Evolutionary conservation across 1,140 invertebrate species (phyloP).

Genomic region (Prorops nasuta): DNA sequence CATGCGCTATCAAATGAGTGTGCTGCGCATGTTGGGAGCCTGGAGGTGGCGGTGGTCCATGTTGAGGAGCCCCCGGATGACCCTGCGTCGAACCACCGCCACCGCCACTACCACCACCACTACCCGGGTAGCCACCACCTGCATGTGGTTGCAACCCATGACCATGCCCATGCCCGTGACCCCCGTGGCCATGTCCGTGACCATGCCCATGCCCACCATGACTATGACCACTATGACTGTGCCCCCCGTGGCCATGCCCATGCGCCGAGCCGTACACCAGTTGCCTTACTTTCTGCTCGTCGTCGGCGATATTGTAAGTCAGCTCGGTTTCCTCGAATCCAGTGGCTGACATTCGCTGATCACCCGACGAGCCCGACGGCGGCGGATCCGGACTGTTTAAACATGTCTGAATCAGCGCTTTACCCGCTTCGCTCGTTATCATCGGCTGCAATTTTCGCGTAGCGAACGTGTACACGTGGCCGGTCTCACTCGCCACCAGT

Average conservation of each 20-base stretch:
- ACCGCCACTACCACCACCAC: constrained; percentile 23
- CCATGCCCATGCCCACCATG: no score
- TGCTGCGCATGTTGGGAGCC: constrained; percentile 62
- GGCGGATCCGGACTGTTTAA: constrained; percentile 96
- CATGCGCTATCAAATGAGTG: constrained; percentile 60
- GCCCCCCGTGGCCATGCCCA: no score
- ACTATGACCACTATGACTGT: constrained; percentile 59
- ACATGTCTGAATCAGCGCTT: constrained; percentile 97
- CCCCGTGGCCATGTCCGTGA: constrained; percentile 60
- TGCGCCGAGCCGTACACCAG: constrained; percentile 79
- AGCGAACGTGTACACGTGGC: constrained; percentile 99
- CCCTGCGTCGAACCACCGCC: constrained; percentile 33
- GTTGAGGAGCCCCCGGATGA: constrained; percentile 34
- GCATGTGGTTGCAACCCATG: constrained; percentile 43
- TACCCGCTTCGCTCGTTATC: constrained; percentile 98
- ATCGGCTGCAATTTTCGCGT: constrained; percentile 98
- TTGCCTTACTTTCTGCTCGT: constrained; percentile 95
- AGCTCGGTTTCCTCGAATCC: constrained; percentile 98
- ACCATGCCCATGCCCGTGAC: no score
- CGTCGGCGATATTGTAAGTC: constrained; percentile 92
- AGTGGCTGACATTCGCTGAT: constrained; percentile 96
- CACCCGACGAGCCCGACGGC: constrained; percentile 67
- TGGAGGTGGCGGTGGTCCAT: constrained; percentile 49
- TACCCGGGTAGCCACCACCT: constrained; percentile 33
- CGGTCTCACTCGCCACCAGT: constrained; percentile 91